Evolutionary conservation across 2,888 invertebrate genomes (phyloP).

Genomic region (Trichogramma dendrolimi): DNA sequence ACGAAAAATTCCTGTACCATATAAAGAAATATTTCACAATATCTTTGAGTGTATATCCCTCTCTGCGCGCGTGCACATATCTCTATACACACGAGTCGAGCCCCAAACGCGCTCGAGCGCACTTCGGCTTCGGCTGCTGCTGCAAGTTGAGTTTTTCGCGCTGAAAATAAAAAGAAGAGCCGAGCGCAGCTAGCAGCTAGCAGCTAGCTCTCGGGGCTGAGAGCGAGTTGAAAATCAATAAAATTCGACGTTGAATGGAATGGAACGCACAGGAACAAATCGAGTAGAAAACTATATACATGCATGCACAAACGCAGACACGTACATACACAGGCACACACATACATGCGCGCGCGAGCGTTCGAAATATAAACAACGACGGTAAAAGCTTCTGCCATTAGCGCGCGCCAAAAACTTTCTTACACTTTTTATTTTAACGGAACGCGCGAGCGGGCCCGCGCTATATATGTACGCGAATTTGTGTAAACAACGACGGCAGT

Average conservation of each 20-base stretch:
- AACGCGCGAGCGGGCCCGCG: constrained; percentile 10
- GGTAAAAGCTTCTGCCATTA: constrained; percentile 11
- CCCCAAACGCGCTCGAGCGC: too few species aligned
- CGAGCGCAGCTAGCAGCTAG: too few species aligned
- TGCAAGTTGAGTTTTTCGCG: too few species aligned
- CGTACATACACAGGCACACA: not conserved
- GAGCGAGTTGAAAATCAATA: constrained; percentile 13
- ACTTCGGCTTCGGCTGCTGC: too few species aligned
- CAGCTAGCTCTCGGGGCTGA: not conserved
- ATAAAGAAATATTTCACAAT: too few species aligned
- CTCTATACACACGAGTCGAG: too few species aligned
- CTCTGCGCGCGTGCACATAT: too few species aligned
- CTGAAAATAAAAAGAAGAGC: too few species aligned
- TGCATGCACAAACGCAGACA: not conserved
- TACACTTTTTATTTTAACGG: not conserved
- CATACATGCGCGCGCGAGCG: not conserved
- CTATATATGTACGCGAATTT: constrained; percentile 12
- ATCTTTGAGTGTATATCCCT: too few species aligned
- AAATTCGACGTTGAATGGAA: constrained; percentile 6
- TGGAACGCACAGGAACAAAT: constrained; percentile 3
- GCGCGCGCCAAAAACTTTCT: not conserved
- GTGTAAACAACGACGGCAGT: constrained; percentile 17
- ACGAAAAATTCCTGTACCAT: too few species aligned
- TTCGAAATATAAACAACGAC: constrained; percentile 16
- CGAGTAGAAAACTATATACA: constrained; percentile 21